Evolutionary conservation across 2,888 invertebrate species (phyloP), one percentile per base, ranked within the genome.

Genomic region (Pyralis farinalis): DNA sequence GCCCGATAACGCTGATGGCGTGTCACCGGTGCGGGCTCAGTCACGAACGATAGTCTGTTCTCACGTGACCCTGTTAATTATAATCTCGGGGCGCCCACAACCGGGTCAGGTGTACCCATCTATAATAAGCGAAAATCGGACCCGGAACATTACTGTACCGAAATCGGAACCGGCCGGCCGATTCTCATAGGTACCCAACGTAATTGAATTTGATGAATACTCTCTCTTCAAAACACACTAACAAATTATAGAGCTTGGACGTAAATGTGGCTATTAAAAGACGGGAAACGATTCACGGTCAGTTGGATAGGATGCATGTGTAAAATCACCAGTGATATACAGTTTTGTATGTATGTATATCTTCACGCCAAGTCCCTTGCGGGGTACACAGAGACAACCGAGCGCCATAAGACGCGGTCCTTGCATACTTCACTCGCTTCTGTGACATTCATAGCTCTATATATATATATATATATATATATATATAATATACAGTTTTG

Each of bases 21-120:
- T 86, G 86, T 82, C 79, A 70, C 70, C 61, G 58, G 51, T 52
- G 63, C 71, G 65, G 60, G 73, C 69, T 60, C 69, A 69, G 77
- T 85, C 85, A 85, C 84, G 85, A 83, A 77, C 63, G 58, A 60
- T 58, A 63, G 62, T 60, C 65, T 57, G 63, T 74, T 77, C 76
- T 79, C 77, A 77, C 78, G 71, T 79, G 74, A 78, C 75, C 74
- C 65, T 75, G 70, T 79, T 81, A 78, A 79, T 81, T 81, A 74
- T 75, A 70, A 76, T 71, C 71, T 69, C 53, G 54, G 55, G 54
- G 58, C 56, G 63, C 63, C 55, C 46, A 44, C 66, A 78, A 70
- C 57, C 64, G 58, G 74, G 73, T 72, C 74, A 72, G 40, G 40
- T 42, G 42, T 41, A 16, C 28, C 37, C 37, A 37, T 37, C 30